Conservation (phyloP, 1,140 invertebrate species). For the Anthonomus grandis region DNA sequence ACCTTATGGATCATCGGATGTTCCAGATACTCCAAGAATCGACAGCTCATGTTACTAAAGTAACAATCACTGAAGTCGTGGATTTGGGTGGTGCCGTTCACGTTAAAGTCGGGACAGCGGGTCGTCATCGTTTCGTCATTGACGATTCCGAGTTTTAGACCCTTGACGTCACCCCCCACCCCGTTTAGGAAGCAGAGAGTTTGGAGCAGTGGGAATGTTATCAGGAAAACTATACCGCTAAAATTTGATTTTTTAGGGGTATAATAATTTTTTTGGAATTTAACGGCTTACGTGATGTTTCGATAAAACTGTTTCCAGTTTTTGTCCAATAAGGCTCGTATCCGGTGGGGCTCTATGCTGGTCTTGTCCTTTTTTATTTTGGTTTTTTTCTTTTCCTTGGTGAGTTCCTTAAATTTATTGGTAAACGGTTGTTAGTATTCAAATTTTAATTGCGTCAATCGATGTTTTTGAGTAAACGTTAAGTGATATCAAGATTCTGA, state of each 20-base stretch:
- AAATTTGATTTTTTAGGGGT: slow-evolving; percentile 35
- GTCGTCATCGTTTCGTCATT: slow-evolving; percentile 63
- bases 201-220: slow-evolving; percentile 78
- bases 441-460: too few relatives aligned
- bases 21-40: slow-evolving; percentile 53
- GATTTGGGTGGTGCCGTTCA: slow-evolving; percentile 32
- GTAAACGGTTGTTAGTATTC: background rate
- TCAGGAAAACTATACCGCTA: slow-evolving; percentile 75
- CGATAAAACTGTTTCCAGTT: slow-evolving; percentile 41
- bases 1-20: slow-evolving; percentile 51
- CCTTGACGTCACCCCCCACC: slow-evolving; percentile 73
- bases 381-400: slow-evolving; percentile 17
- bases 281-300: slow-evolving; percentile 31
- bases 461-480: too few relatives aligned
- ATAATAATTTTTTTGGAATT: background rate
- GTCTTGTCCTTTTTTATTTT: slow-evolving; percentile 24
- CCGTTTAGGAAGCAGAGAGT: slow-evolving; percentile 75
- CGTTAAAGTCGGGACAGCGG: slow-evolving; percentile 43
- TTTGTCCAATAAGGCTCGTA: slow-evolving; percentile 36
- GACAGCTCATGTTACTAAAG: slow-evolving; percentile 58
- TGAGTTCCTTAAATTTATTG: slow-evolving; percentile 12
- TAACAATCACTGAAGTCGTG: slow-evolving; percentile 48
- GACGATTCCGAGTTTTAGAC: slow-evolving; percentile 69
- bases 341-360: slow-evolving; percentile 27
- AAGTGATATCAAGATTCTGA: too few relatives aligned